Percentiles rank a stretch among this genome's conserved stretches.
phyloP scores from a whole-genome alignment of 2,113 vertebrate genomes.

The Egretta garzetta region DNA sequence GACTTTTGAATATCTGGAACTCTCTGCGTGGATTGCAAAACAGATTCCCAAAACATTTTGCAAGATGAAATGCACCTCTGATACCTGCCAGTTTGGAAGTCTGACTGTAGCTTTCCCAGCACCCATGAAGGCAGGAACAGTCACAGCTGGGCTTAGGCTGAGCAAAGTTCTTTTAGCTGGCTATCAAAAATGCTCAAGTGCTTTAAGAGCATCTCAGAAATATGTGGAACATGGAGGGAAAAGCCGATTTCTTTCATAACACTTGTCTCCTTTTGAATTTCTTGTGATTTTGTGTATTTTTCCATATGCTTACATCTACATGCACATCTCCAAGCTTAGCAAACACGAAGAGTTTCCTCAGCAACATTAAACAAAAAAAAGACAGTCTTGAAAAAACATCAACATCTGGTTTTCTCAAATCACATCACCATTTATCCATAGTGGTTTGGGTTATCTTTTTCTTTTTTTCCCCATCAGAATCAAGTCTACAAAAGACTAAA shows the following conservation, averaged over 20 bases:
- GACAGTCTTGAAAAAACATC: not conserved
- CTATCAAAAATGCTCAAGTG: not conserved
- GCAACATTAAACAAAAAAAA: not conserved
- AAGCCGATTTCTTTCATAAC: not conserved
- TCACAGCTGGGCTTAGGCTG: not conserved
- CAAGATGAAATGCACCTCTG: not conserved
- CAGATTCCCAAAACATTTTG: not conserved
- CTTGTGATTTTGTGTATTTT: not conserved
- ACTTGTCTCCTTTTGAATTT: not conserved
- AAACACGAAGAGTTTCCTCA: not conserved
- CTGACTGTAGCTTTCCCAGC: not conserved
- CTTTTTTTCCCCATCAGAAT: not conserved
- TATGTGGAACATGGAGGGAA: not conserved
- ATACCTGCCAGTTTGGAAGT: not conserved
- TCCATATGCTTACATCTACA: not conserved
- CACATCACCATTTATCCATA: not conserved
- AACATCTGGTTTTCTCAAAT: not conserved
- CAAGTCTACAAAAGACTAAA: not conserved
- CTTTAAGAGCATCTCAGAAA: not conserved
- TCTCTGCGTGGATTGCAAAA: not conserved
- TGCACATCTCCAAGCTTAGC: not conserved
- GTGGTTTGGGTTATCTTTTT: not conserved
- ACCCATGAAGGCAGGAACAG: not conserved
- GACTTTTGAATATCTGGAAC: not conserved
- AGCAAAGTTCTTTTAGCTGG: not conserved